Evolutionary conservation across 2,888 invertebrate genomes (phyloP).

Genomic region (Exocentrus adspersus): DNA sequence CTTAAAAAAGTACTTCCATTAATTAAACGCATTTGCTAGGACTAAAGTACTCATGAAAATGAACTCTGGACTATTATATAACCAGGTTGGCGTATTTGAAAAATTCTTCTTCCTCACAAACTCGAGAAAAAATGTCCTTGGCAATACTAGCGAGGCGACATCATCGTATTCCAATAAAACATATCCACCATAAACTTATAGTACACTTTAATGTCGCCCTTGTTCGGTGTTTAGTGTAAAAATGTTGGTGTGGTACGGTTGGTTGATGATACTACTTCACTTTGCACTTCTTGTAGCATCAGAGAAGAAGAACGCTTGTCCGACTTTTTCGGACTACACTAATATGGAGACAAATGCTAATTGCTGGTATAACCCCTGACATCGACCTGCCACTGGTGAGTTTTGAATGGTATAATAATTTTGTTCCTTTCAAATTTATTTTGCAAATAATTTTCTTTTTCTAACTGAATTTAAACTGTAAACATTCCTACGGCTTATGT

Average conservation of each 20-base stretch:
- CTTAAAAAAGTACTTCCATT: too few species aligned
- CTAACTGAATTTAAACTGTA: too few species aligned
- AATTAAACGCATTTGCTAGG: too few species aligned
- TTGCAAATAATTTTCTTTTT: too few species aligned
- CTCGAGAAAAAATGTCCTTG: constrained; percentile 22
- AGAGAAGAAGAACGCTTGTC: constrained; percentile 38
- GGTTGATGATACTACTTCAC: neutral
- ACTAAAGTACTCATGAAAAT: too few species aligned
- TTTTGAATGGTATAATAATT: too few species aligned
- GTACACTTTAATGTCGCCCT: neutral
- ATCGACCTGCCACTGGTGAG: constrained; percentile 54
- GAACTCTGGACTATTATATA: too few species aligned
- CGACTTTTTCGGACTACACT: constrained; percentile 35
- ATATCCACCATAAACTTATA: neutral
- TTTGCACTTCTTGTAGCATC: neutral
- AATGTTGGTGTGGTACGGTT: constrained; percentile 1
- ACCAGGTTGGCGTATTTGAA: too few species aligned
- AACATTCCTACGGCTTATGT: too few species aligned
- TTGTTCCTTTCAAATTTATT: too few species aligned
- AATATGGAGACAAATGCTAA: constrained; percentile 35
- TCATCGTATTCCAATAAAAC: constrained; percentile 1
- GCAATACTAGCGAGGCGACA: neutral
- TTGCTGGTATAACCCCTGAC: constrained; percentile 52
- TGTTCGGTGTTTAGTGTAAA: constrained; percentile 3
- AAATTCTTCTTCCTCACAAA: neutral